These are phyloP conservation scores for Suricata suricatta DNA, from an alignment of 2,113 vertebrate genomes.

Conservation along the genomic window DNA sequence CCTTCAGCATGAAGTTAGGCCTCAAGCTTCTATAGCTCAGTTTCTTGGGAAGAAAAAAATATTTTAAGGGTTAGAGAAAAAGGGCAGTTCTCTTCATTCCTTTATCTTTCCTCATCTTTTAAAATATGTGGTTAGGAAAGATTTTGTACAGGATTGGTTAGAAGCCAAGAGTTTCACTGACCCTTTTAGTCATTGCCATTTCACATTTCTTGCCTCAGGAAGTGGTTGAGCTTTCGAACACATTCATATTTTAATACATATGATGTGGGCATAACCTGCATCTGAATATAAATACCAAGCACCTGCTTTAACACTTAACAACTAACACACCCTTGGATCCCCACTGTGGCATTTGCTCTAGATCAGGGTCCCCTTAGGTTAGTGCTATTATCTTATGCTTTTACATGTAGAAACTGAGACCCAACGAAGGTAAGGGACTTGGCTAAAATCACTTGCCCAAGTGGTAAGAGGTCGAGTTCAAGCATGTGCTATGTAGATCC, in stretches of 20 bases:
- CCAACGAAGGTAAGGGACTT: not conserved
- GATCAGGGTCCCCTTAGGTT: not conserved
- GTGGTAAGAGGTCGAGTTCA: not conserved
- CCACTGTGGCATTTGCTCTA: not conserved
- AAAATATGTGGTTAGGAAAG: constrained; percentile 51
- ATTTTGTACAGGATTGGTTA: constrained; percentile 46
- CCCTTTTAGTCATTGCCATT: constrained; percentile 6
- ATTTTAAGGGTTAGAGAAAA: constrained; percentile 52
- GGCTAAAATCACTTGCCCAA: not conserved
- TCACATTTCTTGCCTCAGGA: constrained; percentile 50
- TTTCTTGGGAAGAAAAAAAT: constrained; percentile 54
- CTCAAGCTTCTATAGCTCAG: constrained; percentile 24
- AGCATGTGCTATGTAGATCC: not conserved
- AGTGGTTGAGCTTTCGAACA: constrained; percentile 18
- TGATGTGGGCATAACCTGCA: not conserved
- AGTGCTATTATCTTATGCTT: not conserved
- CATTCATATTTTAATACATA: constrained; percentile 25
- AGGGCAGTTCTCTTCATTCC: constrained; percentile 33
- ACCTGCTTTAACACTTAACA: not conserved
- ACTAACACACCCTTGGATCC: not conserved
- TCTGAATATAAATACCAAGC: constrained; percentile 29
- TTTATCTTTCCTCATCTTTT: constrained; percentile 74
- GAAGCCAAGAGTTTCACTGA: constrained; percentile 66
- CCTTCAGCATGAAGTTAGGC: constrained; percentile 38
- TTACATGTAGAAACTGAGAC: not conserved